A percentile compares a stretch with the other conserved stretches of the same genome.
These are phyloP conservation scores for Petrolisthes cinctipes DNA, from an alignment of 2,888 invertebrate species.

Conservation along the genomic window DNA sequence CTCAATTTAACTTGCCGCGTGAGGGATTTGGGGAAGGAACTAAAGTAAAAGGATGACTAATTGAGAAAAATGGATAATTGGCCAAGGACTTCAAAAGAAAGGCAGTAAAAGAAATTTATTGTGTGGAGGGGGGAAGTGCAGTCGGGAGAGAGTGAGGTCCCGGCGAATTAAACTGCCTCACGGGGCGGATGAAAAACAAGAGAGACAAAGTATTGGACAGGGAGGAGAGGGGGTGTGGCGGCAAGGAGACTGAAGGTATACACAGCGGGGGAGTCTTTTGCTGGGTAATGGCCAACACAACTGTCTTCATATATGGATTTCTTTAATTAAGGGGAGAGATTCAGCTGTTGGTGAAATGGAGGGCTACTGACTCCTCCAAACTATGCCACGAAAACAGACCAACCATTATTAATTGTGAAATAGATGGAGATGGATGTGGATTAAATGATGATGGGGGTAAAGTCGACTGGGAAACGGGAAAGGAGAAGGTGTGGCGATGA, in stretches of 20 bases:
- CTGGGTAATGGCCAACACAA: not conserved
- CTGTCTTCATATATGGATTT: no score
- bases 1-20: not conserved
- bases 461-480: not conserved
- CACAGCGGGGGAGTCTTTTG: not conserved
- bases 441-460: not conserved
- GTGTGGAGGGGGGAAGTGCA: not conserved
- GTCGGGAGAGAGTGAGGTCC: not conserved
- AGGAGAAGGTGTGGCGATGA: not conserved
- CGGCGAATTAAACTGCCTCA: not conserved
- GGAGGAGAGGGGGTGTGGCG: not conserved
- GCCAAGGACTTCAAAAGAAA: slow-evolving; percentile 5
- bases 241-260: not conserved
- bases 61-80: slow-evolving; percentile 18
- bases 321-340: no score
- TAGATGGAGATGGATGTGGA: not conserved
- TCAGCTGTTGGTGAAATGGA: not conserved
- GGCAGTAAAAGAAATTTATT: slow-evolving; percentile 9
- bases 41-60: not conserved
- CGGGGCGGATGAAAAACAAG: not conserved
- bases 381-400: not conserved
- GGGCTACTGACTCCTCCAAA: not conserved
- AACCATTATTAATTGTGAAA: not conserved
- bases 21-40: not conserved
- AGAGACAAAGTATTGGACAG: not conserved